These are phyloP conservation scores for Papilio protenor DNA, from an alignment of 2,888 invertebrate genomes.

Conservation along the genomic window DNA sequence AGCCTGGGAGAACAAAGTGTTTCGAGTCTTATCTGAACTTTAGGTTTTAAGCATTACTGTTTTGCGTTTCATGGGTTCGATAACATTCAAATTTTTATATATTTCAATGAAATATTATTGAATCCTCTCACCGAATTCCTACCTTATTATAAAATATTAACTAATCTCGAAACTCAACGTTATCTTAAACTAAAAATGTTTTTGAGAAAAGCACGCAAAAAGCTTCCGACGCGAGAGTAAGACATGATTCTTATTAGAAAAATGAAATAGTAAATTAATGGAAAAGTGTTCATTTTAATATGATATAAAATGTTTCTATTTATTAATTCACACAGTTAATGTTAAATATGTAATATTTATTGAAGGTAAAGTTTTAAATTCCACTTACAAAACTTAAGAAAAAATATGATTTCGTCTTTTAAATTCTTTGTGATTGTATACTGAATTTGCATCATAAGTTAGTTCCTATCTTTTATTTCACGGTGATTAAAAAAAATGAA, in stretches of 20 bases:
- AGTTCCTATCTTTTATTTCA: neutral
- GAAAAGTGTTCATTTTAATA: neutral
- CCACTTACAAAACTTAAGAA: no score
- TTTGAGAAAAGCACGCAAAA: neutral
- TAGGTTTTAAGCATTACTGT: neutral
- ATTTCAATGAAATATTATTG: neutral
- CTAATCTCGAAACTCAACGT: neutral
- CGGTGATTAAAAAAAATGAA: no score
- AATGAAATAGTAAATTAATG: neutral
- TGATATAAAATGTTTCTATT: neutral
- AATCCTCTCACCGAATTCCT: neutral
- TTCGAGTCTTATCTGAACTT: neutral
- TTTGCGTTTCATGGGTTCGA: neutral
- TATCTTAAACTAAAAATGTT: neutral
- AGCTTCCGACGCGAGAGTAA: constrained; percentile 9
- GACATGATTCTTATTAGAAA: neutral
- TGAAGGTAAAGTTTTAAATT: no score
- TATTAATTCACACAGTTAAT: neutral
- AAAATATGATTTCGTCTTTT: no score
- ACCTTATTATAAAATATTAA: neutral
- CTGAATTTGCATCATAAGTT: neutral
- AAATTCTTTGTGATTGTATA: no score
- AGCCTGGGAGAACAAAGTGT: neutral
- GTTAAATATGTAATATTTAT: no score
- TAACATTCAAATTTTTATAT: neutral